These are phyloP conservation scores for Nemurella pictetii DNA, from an alignment of 2,888 invertebrate genomes.

Conservation along the genomic window DNA sequence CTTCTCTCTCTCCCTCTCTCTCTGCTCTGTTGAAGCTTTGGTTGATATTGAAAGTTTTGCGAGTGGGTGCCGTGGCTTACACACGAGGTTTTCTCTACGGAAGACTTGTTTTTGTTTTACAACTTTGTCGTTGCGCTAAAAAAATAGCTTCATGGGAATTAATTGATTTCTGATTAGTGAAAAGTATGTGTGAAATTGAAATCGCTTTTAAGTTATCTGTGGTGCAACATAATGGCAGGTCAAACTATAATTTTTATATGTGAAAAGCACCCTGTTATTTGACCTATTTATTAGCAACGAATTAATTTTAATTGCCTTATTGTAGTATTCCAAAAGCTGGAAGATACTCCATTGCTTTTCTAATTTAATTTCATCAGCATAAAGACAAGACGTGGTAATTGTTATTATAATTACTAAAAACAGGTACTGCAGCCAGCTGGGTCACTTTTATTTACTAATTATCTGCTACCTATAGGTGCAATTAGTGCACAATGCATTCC, in stretches of 20 bases:
- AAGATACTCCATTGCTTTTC: background rate
- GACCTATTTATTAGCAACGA: background rate
- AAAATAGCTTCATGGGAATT: too few relatives aligned
- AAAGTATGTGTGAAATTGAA: too few relatives aligned
- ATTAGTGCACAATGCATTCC: too few relatives aligned
- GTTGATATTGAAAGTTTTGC: constrained; percentile 14
- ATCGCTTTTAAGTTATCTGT: too few relatives aligned
- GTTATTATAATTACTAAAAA: background rate
- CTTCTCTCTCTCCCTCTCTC: background rate
- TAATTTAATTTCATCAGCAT: background rate
- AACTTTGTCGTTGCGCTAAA: background rate
- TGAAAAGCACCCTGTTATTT: too few relatives aligned
- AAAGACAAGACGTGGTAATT: background rate
- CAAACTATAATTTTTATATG: too few relatives aligned
- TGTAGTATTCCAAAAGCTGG: background rate
- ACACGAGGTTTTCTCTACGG: constrained; percentile 18
- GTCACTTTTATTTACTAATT: too few relatives aligned
- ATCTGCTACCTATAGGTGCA: too few relatives aligned
- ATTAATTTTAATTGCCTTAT: background rate
- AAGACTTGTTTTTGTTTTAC: constrained; percentile 31
- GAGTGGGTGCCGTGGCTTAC: constrained; percentile 25
- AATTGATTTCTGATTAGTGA: too few relatives aligned
- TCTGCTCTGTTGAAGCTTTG: background rate
- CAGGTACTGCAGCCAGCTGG: too few relatives aligned
- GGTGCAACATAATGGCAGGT: too few relatives aligned